Conservation (phyloP, 1,140 invertebrate species). For the Chironomus tepperi region DNA sequence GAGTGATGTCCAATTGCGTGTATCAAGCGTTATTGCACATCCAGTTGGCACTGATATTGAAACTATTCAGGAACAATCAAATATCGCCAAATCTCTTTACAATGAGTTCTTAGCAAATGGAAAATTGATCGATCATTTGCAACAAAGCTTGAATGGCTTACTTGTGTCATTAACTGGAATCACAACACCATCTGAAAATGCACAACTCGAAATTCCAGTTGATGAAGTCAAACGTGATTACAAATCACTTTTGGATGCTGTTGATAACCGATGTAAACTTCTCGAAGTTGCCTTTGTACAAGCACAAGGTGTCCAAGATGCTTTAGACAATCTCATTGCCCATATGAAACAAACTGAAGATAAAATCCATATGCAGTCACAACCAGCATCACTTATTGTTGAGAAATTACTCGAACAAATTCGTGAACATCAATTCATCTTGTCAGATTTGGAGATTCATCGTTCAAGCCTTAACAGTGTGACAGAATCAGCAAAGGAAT, state of each 20-base stretch:
- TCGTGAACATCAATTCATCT: constrained; percentile 67
- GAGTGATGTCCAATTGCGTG: constrained; percentile 69
- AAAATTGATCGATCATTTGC: constrained; percentile 60
- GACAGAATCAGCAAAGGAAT: constrained; percentile 64
- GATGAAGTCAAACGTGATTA: constrained; percentile 69
- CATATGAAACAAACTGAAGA: constrained; percentile 81
- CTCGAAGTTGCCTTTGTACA: constrained; percentile 83
- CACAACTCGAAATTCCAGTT: constrained; percentile 69
- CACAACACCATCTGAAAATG: constrained; percentile 63
- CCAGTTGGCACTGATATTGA: constrained; percentile 76
- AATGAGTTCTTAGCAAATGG: constrained; percentile 80
- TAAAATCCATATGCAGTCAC: constrained; percentile 66
- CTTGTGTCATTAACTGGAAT: constrained; percentile 69
- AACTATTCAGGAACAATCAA: constrained; percentile 78
- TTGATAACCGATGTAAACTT: constrained; percentile 68
- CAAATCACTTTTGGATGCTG: constrained; percentile 56
- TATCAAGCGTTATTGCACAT: constrained; percentile 66
- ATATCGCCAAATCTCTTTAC: constrained; percentile 71
- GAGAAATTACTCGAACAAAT: constrained; percentile 85
- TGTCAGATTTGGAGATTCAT: constrained; percentile 77
- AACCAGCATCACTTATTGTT: constrained; percentile 77
- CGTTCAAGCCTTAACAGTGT: constrained; percentile 76
- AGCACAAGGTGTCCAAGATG: constrained; percentile 90
- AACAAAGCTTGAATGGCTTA: constrained; percentile 57
- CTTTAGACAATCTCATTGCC: constrained; percentile 69